Base-by-base conservation (phyloP, 37 sponge, comb jelly and placozoan species). In the Aphrocallistes beatrix region DNA sequence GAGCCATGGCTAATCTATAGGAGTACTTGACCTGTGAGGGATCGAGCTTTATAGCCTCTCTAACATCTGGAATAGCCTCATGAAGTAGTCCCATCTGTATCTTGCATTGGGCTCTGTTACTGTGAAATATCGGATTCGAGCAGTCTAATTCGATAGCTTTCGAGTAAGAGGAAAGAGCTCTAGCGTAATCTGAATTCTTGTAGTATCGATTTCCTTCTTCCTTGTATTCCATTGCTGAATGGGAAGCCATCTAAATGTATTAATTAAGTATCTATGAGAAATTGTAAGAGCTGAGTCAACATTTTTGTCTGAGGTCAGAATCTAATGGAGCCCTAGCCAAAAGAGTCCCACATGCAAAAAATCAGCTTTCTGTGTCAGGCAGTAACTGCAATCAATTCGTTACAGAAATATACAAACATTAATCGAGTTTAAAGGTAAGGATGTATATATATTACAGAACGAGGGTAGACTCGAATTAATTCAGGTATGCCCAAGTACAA, bases 71-170 rank as follows among this genome's bases (percentile, higher is more conserved):
- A 17, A 94, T 47, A 21, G 94, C 94, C 16, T 89, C 45, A 0
- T 83, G 82, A 37, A 51, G 88, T 13, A 86, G 39, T 0, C 88
- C 37, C 36, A 91, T 82, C 38, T 93, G 90, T 36, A 96, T 51
- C 39, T 75, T 89, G 84, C 93, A 94, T 17, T 93, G 93, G 30
- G 97, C 94, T 21, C 97, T 84, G 82, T 96, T 96, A 84, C 89
- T 94, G 83, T 85, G 60, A 23, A 89, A 81, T 1, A 91, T 84
- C 0, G 85, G 82, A 1, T 38, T 45, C 28, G 85, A 87, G 36
- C 85, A 28, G 38, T 83, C 85, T 47, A 13, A 37, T 9, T 81
- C 89, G 0, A 10, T 39, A 60, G 75, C 75, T 60, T 88, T 37
- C 0, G 88, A 36, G 84, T 93, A 93, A 51, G 81, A 86, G 38